Evolutionary conservation across 37 sponge, comb jelly and placozoan genomes (phyloP), one percentile per base, ranked within the genome.

Genomic region (Diacarnus erythraeanus): DNA sequence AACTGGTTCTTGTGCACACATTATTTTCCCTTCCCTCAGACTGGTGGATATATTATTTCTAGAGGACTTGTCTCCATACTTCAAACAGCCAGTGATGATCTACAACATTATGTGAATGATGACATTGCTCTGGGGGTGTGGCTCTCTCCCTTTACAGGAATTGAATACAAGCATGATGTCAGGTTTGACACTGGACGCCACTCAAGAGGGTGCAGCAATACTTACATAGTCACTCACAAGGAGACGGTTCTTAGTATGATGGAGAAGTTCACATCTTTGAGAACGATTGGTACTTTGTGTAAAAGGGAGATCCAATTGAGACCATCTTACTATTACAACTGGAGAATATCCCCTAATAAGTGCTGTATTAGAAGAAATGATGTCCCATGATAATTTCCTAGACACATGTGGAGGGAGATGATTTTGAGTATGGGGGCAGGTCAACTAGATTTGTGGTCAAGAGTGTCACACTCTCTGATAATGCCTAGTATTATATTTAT

Each of bases 151-250:
- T 76, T 81, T 20, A 38, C 59, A 4, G 61, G 63, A 23, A 83
- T 94, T 38, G 69, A 79, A 33, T 54, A 87, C 36, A 34, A 60
- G 21, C 94, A 94, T 68, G 94, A 90, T 43, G 69, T 69, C 0
- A 64, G 94, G 4, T 90, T 94, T 59, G 84, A 94, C 76, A 90
- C 94, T 20, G 94, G 85, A 6, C 42, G 70, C 72, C 75, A 75
- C 40, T 84, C 80, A 34, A 56, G 94, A 42, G 94, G 94, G 8
- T 94, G 94, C 63, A 60, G 57, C 39, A 87, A 90, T 57, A 27
- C 15, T 1, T 87, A 86, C 58, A 22, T 94, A 22, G 80, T 90
- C n/a, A 84, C 74, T 31, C 88, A 87, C 61, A 74, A 51, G 56
- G 88, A 94, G 36, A 77, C 88, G 2, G 27, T 47, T 3, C 57